Base-by-base conservation (phyloP, 2,113 vertebrate species). In the Oncorhynchus clarkii region DNA sequence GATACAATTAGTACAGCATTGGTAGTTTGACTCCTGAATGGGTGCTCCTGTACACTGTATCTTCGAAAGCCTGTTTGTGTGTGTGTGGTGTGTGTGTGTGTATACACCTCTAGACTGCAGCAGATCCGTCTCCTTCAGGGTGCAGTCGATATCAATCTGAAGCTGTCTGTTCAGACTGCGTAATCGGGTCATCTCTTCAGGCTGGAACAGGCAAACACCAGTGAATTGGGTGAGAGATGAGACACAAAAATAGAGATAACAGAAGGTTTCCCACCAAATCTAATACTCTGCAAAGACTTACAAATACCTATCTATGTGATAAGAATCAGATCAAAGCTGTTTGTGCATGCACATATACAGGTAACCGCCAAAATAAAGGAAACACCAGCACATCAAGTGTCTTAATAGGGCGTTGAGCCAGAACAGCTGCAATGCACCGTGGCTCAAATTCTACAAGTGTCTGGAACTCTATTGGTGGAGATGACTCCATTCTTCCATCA, bases 131-230 rank as follows among this genome's bases (percentile, higher is more conserved):
- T 99, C 98, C 95, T 99, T 99, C 92, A 97, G 90, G 82, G 95
- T 97, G 93, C 97, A 99, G 94, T 99, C 96, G 90, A 99, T 96
- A 92, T 99, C 96, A 92, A 99, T 99, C 93, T 99, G 97, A 81
- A 99, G 97, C 88, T 96, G 95, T 94, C 97, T 93, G 93, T 99
- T 99, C 82, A 95, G 93, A 84, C 94, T 94, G 88, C 97, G 95
- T 86, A 99, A 91, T 92, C 95, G 95, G 90, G 96, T 99, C 96
- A 99, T 99, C 88, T 99, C 98, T 89, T 99, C 98, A 84, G 97
- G 95, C 98, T 99, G 93, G 74, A 84, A 88, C 86, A 74, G 88
- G 83, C 85, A 84, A 72, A 86, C 70, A 88, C 73, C 80, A 76
- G 62, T 54, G 31, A 22, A 29, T 82, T 67, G 59, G 59, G 24